Evolutionary conservation across 2,888 invertebrate species (phyloP), one percentile per base, ranked within the genome.

Genomic region (Copidosoma aretas): DNA sequence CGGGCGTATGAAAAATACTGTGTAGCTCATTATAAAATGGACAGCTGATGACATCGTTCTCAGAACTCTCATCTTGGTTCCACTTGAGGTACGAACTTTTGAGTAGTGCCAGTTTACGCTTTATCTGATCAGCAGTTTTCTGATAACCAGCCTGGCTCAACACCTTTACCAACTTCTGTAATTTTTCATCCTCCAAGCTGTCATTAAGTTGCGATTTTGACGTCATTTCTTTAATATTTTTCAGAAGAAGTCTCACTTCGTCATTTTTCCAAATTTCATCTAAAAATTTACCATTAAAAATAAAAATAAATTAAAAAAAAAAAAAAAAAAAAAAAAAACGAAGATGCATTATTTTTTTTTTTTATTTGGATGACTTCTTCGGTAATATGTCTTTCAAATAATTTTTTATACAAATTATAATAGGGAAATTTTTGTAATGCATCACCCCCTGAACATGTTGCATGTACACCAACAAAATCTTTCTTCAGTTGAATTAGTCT

Each of bases 1-100:
- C 63, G 2, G 70, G 63, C 32, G 71, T 69, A 58, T 74, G 67
- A 64, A 76, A 75, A 53, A 78, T 73, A 19, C 64, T 70, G 25
- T 77, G 75, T 10, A 78, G 74, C 65, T 72, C 71, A 19, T 77
- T 71, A 64, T 74, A 78, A 70, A 74, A 75, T 17, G 77, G 76
- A 66, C 73, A 77, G 14, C 77, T 74, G 22, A 60, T 52, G 21
- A 76, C 57, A 32, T 72, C 74, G 49, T 64, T 70, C 25, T 54
- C 64, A 43, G 71, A 68, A 49, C 64, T 66, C 24, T 74, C 73
- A 2, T 68, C 62, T 17, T 70, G 66, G 58, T 76, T 68, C 49
- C 77, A 77, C 21, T 72, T 67, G 32, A 75, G 69, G 69, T 78
- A 78, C 17, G 77, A 70, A 43, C 73, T 65, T 68, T 76, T 76